These are phyloP conservation scores for Procambarus clarkii DNA, from an alignment of 1,140 invertebrate genomes.

Conservation along the genomic window DNA sequence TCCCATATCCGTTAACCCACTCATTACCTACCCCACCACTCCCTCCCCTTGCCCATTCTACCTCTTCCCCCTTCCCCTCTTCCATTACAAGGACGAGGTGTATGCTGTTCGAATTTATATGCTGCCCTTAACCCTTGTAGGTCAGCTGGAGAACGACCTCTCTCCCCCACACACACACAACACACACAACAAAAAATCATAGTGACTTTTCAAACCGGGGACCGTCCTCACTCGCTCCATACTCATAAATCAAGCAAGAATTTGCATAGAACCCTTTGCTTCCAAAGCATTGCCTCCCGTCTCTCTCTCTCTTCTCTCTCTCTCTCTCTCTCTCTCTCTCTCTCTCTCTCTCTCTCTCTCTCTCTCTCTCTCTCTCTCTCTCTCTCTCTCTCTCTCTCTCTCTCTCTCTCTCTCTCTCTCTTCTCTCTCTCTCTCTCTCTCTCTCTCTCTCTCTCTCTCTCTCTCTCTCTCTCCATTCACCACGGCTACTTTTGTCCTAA, in stretches of 20 bases:
- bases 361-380: background rate
- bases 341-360: constrained; percentile 17
- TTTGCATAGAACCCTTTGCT: constrained; percentile 57
- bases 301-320: constrained; percentile 38
- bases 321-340: constrained; percentile 22
- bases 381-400: constrained; percentile 19
- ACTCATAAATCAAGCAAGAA: constrained; percentile 55
- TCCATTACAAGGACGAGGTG: constrained; percentile 18
- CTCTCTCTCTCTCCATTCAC: constrained; percentile 10
- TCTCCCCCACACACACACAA: constrained; percentile 43
- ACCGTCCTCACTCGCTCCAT: constrained; percentile 28
- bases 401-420: constrained; percentile 36
- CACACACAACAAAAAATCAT: constrained; percentile 45
- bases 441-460: constrained; percentile 18
- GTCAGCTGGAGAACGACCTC: background rate
- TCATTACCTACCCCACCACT: background rate
- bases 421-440: constrained; percentile 16
- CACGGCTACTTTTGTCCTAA: constrained; percentile 42
- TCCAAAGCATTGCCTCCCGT: constrained; percentile 33
- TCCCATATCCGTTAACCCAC: background rate
- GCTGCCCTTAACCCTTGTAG: background rate
- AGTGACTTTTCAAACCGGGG: constrained; percentile 38
- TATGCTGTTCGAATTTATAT: background rate
- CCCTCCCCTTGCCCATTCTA: background rate
- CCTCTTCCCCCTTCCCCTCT: background rate